These are phyloP conservation scores for Ischnura elegans DNA, from an alignment of 2,888 invertebrate species.

Conservation along the genomic window DNA sequence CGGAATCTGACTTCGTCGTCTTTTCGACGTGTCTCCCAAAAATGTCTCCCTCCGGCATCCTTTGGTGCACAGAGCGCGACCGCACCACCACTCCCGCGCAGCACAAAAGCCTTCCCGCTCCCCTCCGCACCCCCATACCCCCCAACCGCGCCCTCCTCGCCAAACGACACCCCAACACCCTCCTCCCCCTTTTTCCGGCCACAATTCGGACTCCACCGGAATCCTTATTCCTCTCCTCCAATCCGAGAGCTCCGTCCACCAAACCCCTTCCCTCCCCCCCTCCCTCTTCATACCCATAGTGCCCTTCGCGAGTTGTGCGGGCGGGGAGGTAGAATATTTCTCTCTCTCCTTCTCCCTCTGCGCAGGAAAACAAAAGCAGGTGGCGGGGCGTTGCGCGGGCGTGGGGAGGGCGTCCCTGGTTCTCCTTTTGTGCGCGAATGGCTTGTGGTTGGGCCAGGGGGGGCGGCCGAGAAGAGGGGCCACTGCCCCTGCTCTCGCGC, in stretches of 20 bases:
- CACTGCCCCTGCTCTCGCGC: too few species aligned
- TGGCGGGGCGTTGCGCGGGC: not conserved
- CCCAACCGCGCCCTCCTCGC: not conserved
- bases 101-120: not conserved
- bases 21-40: too few species aligned
- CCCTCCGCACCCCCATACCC: not conserved
- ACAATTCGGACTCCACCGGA: slow-evolving; percentile 58
- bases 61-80: not conserved
- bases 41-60: not conserved
- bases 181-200: not conserved
- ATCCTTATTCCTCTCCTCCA: slow-evolving; percentile 41
- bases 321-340: not conserved
- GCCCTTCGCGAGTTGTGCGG: slow-evolving; percentile 45
- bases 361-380: slow-evolving; percentile 60
- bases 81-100: not conserved
- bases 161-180: too few species aligned
- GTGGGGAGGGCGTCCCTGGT: not conserved
- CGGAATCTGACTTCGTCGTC: too few species aligned
- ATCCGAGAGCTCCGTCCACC: slow-evolving; percentile 37
- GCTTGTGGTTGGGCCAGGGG: not conserved
- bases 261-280: not conserved
- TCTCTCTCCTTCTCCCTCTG: not conserved
- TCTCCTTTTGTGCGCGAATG: not conserved
- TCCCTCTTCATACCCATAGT: slow-evolving; percentile 14
- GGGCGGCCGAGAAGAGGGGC: not conserved